A percentile compares a stretch with the other conserved stretches of the same genome.
These are phyloP conservation scores for Ramphastos sulfuratus DNA, from an alignment of 2,113 vertebrate genomes.

Conservation along the genomic window DNA sequence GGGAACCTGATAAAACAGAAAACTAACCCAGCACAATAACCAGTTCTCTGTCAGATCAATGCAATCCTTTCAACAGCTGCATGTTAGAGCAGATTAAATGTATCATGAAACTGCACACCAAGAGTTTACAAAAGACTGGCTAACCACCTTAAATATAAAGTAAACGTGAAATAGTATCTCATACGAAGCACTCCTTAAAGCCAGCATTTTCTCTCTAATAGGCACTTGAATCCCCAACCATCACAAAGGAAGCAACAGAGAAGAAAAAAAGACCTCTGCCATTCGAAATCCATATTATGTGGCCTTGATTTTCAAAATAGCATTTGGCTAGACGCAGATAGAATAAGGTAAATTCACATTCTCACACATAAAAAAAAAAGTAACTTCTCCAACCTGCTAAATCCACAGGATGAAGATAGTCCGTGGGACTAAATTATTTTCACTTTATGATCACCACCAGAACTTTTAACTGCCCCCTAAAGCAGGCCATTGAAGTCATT, in stretches of 20 bases:
- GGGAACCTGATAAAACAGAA: slow-evolving; percentile 31
- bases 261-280: neutral
- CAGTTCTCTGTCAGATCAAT: slow-evolving; percentile 32
- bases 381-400: neutral
- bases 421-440: neutral
- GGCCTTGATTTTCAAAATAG: slow-evolving; percentile 7
- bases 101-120: neutral
- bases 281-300: neutral
- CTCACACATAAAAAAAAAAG: neutral
- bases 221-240: slow-evolving; percentile 4
- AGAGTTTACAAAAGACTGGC: neutral
- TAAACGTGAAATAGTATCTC: neutral
- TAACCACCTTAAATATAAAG: neutral
- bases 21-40: slow-evolving; percentile 40
- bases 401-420: neutral
- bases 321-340: neutral
- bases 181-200: neutral
- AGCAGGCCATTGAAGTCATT: neutral
- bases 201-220: neutral
- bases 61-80: slow-evolving; percentile 44
- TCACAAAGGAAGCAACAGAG: neutral
- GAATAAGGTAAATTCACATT: neutral
- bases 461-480: neutral
- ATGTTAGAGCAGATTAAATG: slow-evolving; percentile 48
- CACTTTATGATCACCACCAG: neutral